These are phyloP conservation scores for Drosophila sturtevanti DNA, from an alignment of 1,140 invertebrate species.

Conservation along the genomic window DNA sequence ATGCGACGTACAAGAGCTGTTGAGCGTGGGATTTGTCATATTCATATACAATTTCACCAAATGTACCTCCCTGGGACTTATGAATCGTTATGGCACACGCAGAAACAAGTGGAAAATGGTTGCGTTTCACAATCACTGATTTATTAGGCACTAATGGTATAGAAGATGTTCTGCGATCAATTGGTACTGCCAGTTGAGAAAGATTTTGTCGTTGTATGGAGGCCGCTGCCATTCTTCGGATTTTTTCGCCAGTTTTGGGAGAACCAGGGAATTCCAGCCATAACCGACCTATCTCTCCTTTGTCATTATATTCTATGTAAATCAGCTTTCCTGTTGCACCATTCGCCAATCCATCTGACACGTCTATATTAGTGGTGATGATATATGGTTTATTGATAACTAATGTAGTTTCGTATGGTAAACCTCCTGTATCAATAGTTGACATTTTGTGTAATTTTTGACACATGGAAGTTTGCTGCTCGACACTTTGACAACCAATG, in stretches of 20 bases:
- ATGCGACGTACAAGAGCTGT: slow-evolving; percentile 26
- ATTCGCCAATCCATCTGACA: slow-evolving; percentile 1
- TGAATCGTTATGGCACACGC: slow-evolving; percentile 4
- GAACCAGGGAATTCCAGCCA: neutral
- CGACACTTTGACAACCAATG: neutral
- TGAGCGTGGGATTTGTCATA: slow-evolving; percentile 23
- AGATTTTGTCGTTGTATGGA: neutral
- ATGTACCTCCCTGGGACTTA: slow-evolving; percentile 17
- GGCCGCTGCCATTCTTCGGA: neutral
- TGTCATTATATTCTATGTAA: neutral
- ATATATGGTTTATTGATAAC: neutral
- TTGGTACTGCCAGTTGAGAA: neutral
- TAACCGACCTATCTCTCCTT: neutral
- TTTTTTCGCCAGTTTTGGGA: neutral
- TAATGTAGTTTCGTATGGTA: neutral
- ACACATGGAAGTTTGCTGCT: neutral
- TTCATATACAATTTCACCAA: slow-evolving; percentile 19
- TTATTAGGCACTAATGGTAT: neutral
- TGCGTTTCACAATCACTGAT: neutral
- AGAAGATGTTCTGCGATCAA: neutral
- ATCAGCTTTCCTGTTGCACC: neutral
- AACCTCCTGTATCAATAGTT: neutral
- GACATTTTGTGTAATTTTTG: neutral
- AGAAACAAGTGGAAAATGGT: neutral
- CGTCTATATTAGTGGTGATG: slow-evolving; percentile 4